Percentiles rank a stretch among this genome's conserved stretches.
These are phyloP conservation scores for Gobio gobio DNA, from an alignment of 2,113 vertebrate species.

Conservation along the genomic window DNA sequence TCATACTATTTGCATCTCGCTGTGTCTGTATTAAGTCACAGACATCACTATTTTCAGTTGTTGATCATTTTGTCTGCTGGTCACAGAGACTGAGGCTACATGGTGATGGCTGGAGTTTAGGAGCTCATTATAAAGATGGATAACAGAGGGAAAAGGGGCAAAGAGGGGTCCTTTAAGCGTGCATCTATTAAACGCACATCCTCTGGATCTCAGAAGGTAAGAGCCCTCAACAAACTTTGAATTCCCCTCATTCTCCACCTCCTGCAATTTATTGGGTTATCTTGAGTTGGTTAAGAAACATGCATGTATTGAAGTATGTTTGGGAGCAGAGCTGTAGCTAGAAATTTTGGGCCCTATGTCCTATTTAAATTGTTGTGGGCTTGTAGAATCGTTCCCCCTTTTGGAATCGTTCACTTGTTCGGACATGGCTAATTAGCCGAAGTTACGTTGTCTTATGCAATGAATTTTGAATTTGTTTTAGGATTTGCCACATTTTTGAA, in stretches of 20 bases:
- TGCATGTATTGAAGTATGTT: neutral
- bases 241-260: too few relatives aligned
- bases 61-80: slow-evolving; percentile 7
- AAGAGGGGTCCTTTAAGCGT: slow-evolving; percentile 85
- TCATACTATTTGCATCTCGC: slow-evolving; percentile 61
- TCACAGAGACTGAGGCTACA: neutral
- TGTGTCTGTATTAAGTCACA: neutral
- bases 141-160: slow-evolving; percentile 45
- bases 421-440: neutral
- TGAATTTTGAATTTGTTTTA: neutral
- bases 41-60: neutral
- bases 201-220: slow-evolving; percentile 94
- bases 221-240: slow-evolving; percentile 52
- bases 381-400: neutral
- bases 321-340: neutral
- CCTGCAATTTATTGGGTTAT: neutral
- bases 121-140: slow-evolving; percentile 62
- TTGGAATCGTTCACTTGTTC: too few relatives aligned
- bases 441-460: neutral
- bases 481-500: neutral
- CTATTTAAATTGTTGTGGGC: neutral
- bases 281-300: neutral
- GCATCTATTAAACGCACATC: slow-evolving; percentile 75
- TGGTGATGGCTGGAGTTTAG: neutral
- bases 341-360: neutral